Conservation (phyloP, 2,113 vertebrate genomes). For the Cyanoderma ruficeps region DNA sequence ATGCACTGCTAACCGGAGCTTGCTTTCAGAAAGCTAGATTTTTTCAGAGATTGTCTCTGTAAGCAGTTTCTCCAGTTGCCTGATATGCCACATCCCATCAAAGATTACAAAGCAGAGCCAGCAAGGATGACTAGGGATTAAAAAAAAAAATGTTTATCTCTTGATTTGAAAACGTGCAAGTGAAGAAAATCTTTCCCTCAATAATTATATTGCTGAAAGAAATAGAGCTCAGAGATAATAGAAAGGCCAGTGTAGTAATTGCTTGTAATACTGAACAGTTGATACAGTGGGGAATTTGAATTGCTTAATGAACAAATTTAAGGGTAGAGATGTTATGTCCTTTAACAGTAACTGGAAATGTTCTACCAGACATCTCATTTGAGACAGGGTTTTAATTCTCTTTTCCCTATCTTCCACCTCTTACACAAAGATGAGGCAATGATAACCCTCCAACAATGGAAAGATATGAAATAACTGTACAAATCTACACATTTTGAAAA, state of each 20-base stretch:
- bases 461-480: not conserved
- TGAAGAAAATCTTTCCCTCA: conserved; percentile 6
- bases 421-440: not conserved
- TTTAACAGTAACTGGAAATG: conserved; percentile 15
- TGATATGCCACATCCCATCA: conserved; percentile 58
- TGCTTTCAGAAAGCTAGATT: conserved; percentile 19
- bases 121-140: conserved; percentile 29
- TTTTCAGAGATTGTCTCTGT: not conserved
- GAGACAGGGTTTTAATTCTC: not conserved
- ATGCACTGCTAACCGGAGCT: not conserved
- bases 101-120: conserved; percentile 35
- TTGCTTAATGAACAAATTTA: conserved; percentile 52
- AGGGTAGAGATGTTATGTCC: conserved; percentile 19
- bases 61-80: conserved; percentile 38
- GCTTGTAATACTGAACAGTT: conserved; percentile 52
- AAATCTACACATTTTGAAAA: not conserved
- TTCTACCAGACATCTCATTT: not conserved
- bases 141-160: not conserved
- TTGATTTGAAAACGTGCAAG: conserved; percentile 45
- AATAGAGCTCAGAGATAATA: conserved; percentile 44
- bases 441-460: not conserved
- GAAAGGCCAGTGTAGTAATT: conserved; percentile 53
- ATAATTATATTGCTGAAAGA: conserved; percentile 62
- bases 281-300: conserved; percentile 36
- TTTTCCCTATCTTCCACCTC: not conserved